Percentiles rank a stretch among this genome's conserved stretches.
phyloP scores from a whole-genome alignment of 2,113 vertebrate genomes.

The Oceanodroma tethys region DNA sequence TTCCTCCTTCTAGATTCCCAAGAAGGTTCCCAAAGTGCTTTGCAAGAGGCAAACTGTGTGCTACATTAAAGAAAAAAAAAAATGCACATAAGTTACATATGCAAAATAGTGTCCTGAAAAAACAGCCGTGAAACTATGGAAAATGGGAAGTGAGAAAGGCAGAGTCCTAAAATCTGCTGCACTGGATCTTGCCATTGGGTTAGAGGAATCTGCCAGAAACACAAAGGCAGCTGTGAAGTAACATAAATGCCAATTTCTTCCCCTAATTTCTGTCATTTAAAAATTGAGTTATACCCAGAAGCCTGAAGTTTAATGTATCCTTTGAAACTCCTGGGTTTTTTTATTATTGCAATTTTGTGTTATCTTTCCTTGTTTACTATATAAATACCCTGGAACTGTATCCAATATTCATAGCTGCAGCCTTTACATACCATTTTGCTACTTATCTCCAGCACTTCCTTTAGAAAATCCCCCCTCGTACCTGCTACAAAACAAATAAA shows the following conservation, averaged over 20 bases:
- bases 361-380: background rate
- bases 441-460: background rate
- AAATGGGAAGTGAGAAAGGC: background rate
- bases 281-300: background rate
- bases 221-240: background rate
- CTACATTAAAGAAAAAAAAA: background rate
- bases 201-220: background rate
- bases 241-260: background rate
- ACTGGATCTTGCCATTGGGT: background rate
- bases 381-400: background rate
- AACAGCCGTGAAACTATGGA: background rate
- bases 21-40: background rate
- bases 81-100: background rate
- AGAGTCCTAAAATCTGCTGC: background rate
- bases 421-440: background rate
- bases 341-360: background rate
- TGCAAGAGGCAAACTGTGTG: background rate
- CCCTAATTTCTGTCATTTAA: background rate
- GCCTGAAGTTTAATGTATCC: background rate
- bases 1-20: background rate
- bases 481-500: background rate
- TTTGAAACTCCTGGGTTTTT: background rate
- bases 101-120: background rate
- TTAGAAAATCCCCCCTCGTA: background rate
- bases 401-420: background rate